These are phyloP conservation scores for Cynaeus angustus DNA, from an alignment of 2,888 invertebrate genomes.

Conservation along the genomic window DNA sequence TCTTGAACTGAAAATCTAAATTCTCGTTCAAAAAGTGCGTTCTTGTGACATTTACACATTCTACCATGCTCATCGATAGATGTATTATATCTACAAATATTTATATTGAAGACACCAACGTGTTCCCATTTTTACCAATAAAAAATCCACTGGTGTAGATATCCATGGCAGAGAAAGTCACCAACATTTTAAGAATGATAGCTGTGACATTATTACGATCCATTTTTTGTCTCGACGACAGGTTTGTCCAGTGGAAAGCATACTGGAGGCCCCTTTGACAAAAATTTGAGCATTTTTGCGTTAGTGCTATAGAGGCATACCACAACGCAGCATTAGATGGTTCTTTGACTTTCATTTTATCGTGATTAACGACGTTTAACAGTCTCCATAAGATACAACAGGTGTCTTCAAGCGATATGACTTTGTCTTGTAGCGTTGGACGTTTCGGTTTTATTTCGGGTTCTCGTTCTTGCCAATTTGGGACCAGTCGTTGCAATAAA, in stretches of 20 bases:
- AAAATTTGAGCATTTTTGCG: background rate
- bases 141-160: conserved; percentile 18
- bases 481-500: conserved; percentile 32
- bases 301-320: conserved; percentile 2
- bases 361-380: conserved; percentile 13
- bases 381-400: conserved; percentile 30
- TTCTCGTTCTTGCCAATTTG: conserved; percentile 21
- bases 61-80: background rate
- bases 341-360: background rate
- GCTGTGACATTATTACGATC: conserved; percentile 33
- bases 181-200: conserved; percentile 30
- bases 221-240: conserved; percentile 3
- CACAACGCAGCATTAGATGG: conserved; percentile 25
- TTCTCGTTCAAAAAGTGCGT: conserved; percentile 10
- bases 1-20: conserved; percentile 37
- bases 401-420: conserved; percentile 28
- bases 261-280: conserved; percentile 36
- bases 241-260: conserved; percentile 25
- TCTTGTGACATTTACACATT: too few relatives aligned
- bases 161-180: conserved; percentile 14
- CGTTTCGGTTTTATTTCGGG: background rate
- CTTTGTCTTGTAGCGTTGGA: background rate
- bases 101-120: background rate
- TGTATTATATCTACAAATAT: conserved; percentile 4
- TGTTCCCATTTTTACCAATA: conserved; percentile 8